Evolutionary conservation across 2,888 invertebrate genomes (phyloP), one percentile per base, ranked within the genome.

Genomic region (Xestoiulus laeticollis): DNA sequence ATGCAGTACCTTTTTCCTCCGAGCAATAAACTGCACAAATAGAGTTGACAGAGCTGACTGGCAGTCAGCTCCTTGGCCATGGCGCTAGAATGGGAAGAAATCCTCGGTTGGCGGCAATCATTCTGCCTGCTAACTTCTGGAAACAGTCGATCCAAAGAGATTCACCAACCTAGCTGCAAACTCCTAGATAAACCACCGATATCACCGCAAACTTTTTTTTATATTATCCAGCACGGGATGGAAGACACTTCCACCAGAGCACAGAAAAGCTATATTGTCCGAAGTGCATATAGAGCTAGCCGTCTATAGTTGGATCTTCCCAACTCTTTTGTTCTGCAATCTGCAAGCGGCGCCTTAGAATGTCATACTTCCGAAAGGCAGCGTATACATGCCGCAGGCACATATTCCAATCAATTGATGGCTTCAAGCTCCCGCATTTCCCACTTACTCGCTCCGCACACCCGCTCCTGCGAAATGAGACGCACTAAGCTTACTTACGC

Each of bases 11-110:
- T 91, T 89, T 91, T 91, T 87, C 91, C 90, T 87, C 91, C 91
- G 48, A 91, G 90, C 48, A 91, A 90, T 33, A 92, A 90, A 88
- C 91, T 91, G 90, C 91, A 91, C 87, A 92, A 90, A 89, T 92
- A 92, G 78, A 92, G 90, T 89, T 92, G 91, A 88, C 91, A 91
- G 87, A 91, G 90, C 89, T 91, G 91, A 86, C 90, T 90, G 32
- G 90, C 90, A 22, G 90, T 91, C 87, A 91, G 90, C 89, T 91
- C 91, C 78, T 90, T 90, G 88, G 90, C 89, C 90, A 90, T 90
- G 86, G 22, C 87, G 22, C 33, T 26, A 30, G n/a, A n/a, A 4
- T 38, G 8, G 8, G 53, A 59, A 59, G 53, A 59, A 59, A n/a
- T n/a, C 53, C 53, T n/a, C 1, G n/a, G 53, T n/a, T n/a, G n/a